A percentile compares a stretch with the other conserved stretches of the same genome.
Conservation (phyloP, 2,113 vertebrate genomes). For the Ptilorrhoa leucosticta region DNA sequence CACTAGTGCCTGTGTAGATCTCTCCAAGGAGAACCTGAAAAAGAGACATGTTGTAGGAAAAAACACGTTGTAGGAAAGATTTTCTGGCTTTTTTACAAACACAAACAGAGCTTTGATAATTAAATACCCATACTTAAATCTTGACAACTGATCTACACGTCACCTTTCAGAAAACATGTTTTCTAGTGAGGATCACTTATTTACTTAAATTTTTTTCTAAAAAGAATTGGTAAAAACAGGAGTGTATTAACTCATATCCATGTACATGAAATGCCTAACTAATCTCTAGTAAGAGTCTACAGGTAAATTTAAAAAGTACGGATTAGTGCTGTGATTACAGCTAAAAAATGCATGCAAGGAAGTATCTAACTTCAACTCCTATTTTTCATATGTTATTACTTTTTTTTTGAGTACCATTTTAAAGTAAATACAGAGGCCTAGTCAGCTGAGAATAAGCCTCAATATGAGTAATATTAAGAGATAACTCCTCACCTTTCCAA, state of each 20-base stretch:
- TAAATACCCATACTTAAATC: not conserved
- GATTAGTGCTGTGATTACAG: not conserved
- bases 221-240: not conserved
- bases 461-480: not conserved
- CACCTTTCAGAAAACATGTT: not conserved
- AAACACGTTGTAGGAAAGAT: not conserved
- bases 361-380: not conserved
- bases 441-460: not conserved
- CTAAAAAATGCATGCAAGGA: not conserved
- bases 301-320: not conserved
- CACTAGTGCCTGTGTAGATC: constrained; percentile 87
- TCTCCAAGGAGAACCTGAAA: constrained; percentile 92
- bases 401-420: not conserved
- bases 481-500: constrained; percentile 86
- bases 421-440: not conserved
- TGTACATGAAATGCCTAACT: not conserved
- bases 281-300: not conserved
- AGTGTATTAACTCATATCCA: not conserved
- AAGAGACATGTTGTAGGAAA: not conserved
- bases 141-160: not conserved
- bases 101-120: not conserved
- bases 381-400: not conserved
- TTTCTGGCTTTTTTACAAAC: not conserved
- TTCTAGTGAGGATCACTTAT: not conserved
- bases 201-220: not conserved